Percentiles rank a stretch among this genome's conserved stretches.
phyloP scores from a whole-genome alignment of 2,888 invertebrate species.

The Drosophila flavopinicola region DNA sequence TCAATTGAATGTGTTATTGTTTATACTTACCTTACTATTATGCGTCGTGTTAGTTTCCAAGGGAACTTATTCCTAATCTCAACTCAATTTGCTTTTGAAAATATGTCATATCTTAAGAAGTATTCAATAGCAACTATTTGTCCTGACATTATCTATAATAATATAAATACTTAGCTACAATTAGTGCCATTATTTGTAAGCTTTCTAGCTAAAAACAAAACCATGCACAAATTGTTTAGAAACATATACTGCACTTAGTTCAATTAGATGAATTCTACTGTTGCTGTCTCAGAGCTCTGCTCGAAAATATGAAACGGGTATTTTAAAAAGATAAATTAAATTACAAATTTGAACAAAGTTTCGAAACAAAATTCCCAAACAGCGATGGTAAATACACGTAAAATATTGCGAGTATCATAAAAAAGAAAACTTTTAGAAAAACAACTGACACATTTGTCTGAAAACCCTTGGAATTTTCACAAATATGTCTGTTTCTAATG shows the following conservation, averaged over 20 bases:
- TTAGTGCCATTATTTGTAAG: slow-evolving; percentile 55
- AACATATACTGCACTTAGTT: slow-evolving; percentile 18
- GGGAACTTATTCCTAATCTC: neutral
- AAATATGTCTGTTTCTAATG: slow-evolving; percentile 56
- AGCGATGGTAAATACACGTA: slow-evolving; percentile 80
- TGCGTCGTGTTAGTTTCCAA: neutral
- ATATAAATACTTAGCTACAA: slow-evolving; percentile 12
- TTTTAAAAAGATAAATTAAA: slow-evolving; percentile 67
- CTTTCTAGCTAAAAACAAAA: slow-evolving; percentile 45
- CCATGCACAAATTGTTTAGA: slow-evolving; percentile 25
- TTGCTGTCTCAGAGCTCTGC: slow-evolving; percentile 43
- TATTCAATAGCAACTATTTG: neutral
- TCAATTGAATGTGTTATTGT: no score
- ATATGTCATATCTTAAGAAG: slow-evolving; percentile 1
- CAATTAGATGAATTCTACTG: slow-evolving; percentile 51
- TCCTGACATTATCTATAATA: neutral
- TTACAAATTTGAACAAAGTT: slow-evolving; percentile 30
- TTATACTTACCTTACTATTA: neutral
- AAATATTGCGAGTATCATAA: slow-evolving; percentile 69
- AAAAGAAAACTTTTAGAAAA: slow-evolving; percentile 19
- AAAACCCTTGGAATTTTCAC: slow-evolving; percentile 31
- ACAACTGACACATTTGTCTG: slow-evolving; percentile 57
- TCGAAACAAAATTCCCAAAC: slow-evolving; percentile 47
- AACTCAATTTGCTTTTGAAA: slow-evolving; percentile 4
- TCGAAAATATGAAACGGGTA: slow-evolving; percentile 41